phyloP scores from a whole-genome alignment of 2,797 vertebrate genomes.

The Hipposideros larvatus region DNA sequence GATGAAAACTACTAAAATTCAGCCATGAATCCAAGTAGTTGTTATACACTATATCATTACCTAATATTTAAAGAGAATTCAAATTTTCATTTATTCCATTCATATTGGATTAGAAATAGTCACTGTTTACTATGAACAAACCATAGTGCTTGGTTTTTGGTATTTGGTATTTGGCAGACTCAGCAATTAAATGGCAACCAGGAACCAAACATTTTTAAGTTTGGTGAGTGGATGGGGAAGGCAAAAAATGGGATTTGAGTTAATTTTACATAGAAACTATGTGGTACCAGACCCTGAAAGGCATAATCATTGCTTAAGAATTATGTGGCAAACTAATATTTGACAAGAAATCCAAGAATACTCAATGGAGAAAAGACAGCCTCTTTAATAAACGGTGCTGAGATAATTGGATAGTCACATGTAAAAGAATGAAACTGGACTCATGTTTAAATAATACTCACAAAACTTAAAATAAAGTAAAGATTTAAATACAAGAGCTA shows the following conservation, averaged over 20 bases:
- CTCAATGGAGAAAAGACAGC: neutral
- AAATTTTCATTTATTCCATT: neutral
- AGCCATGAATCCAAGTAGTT: neutral
- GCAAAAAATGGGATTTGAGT: neutral
- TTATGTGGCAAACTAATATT: neutral
- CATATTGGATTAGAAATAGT: neutral
- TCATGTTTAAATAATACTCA: neutral
- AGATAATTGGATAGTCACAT: neutral
- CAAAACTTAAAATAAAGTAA: neutral
- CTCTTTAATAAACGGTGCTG: neutral
- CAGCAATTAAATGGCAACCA: neutral
- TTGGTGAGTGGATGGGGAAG: neutral
- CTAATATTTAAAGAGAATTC: neutral
- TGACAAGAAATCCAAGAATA: neutral
- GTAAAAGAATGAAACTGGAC: neutral
- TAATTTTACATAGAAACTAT: constrained; percentile 16
- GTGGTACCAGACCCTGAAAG: neutral
- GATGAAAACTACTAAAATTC: neutral
- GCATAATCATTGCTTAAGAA: neutral
- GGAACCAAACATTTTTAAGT: neutral
- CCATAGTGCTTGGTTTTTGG: neutral
- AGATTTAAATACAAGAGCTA: neutral
- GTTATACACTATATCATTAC: neutral
- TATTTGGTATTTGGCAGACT: neutral
- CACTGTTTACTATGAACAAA: neutral